A percentile compares a stretch with the other conserved stretches of the same genome.
These are phyloP conservation scores for Galagoides demidoff DNA, from an alignment of 2,797 vertebrate genomes.

Conservation along the genomic window DNA sequence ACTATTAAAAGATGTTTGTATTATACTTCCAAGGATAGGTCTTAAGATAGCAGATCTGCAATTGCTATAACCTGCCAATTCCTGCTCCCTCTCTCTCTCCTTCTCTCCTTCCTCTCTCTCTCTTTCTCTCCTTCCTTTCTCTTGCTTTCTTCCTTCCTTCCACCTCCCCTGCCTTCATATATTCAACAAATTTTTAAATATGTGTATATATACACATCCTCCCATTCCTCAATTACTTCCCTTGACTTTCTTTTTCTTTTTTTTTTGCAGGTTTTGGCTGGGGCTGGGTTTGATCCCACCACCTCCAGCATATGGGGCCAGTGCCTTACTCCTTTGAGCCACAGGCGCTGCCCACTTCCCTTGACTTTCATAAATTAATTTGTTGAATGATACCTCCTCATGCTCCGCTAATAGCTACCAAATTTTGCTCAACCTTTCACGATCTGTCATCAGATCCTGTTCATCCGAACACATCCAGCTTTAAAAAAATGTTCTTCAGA, in stretches of 20 bases:
- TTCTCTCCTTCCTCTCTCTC: not conserved
- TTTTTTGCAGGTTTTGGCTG: no score
- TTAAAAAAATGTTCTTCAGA: slow-evolving; percentile 35
- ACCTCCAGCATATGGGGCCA: no score
- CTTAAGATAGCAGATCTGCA: not conserved
- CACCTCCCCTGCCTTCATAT: not conserved
- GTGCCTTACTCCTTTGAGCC: no score
- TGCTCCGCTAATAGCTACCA: slow-evolving; percentile 35
- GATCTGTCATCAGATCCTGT: slow-evolving; percentile 10
- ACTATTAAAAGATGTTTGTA: not conserved
- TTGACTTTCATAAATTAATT: slow-evolving; percentile 36
- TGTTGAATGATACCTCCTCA: not conserved
- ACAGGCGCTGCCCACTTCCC: no score
- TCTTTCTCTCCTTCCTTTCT: slow-evolving; percentile 28
- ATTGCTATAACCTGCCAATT: slow-evolving; percentile 40
- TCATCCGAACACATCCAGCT: slow-evolving; percentile 18
- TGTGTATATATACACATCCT: not conserved
- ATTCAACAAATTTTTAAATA: not conserved
- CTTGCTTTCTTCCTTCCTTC: slow-evolving; percentile 27
- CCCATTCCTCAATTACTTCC: not conserved
- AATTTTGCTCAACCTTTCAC: slow-evolving; percentile 14
- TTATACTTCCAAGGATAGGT: not conserved
- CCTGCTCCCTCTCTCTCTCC: slow-evolving; percentile 57
- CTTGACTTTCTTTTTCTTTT: slow-evolving; percentile 43
- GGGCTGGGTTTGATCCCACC: no score